Percentiles rank a stretch among this genome's conserved stretches.
phyloP scores from a whole-genome alignment of 2,888 invertebrate species.

The Cotesia congregata region DNA sequence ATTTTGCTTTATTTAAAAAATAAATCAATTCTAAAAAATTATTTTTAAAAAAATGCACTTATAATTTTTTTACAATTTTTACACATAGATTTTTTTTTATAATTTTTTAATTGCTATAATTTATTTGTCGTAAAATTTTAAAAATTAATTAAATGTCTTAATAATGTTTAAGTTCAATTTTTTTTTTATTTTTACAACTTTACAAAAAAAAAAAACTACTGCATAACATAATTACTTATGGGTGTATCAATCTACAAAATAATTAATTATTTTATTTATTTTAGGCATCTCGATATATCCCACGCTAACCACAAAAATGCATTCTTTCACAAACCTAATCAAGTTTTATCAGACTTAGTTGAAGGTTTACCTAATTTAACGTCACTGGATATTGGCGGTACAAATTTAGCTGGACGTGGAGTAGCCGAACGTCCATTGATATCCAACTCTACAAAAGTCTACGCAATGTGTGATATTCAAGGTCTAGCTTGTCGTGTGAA shows the following conservation, averaged over 20 bases:
- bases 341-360: constrained; percentile 80
- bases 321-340: constrained; percentile 82
- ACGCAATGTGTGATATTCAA: constrained; percentile 81
- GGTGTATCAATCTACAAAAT: constrained; percentile 70
- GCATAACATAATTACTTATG: constrained; percentile 69
- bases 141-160: too few species aligned
- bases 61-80: too few species aligned
- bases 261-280: constrained; percentile 67
- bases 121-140: too few species aligned
- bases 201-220: too few species aligned
- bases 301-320: constrained; percentile 81
- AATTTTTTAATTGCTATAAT: too few species aligned
- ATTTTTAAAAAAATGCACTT: too few species aligned
- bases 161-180: too few species aligned
- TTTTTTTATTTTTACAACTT: neutral
- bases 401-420: constrained; percentile 92
- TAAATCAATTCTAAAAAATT: too few species aligned
- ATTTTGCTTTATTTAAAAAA: too few species aligned
- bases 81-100: too few species aligned
- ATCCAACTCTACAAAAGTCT: constrained; percentile 43
- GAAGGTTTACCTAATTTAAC: constrained; percentile 81
- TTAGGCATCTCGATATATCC: constrained; percentile 88
- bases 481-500: constrained; percentile 85
- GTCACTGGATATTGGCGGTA: constrained; percentile 95
- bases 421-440: constrained; percentile 74